Conservation (phyloP, 1,140 invertebrate genomes). For the Spodoptera frugiperda region DNA sequence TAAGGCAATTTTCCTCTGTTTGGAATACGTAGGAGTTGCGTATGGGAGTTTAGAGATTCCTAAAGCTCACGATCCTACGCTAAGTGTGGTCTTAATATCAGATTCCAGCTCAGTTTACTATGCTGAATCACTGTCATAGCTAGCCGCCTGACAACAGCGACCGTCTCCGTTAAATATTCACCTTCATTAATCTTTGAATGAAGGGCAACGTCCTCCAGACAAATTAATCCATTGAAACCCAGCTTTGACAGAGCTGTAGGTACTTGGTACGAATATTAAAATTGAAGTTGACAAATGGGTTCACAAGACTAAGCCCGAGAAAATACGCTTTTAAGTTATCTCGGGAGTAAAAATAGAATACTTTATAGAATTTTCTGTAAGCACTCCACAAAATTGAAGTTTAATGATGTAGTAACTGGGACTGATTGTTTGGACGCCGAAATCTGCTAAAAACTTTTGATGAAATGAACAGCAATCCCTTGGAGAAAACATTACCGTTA, state of each 20-base stretch:
- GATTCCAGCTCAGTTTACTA: not conserved
- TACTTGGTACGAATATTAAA: constrained; percentile 36
- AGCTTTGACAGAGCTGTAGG: constrained; percentile 19
- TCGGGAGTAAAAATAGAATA: constrained; percentile 4
- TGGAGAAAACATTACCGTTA: no score
- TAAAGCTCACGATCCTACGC: not conserved
- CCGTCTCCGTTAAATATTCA: constrained; percentile 23
- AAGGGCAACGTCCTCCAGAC: constrained; percentile 29
- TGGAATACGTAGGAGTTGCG: no score
- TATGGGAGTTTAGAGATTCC: not conserved
- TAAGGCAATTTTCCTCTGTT: no score
- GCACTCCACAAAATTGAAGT: constrained; percentile 5
- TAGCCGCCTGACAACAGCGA: constrained; percentile 18
- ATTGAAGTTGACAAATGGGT: constrained; percentile 34
- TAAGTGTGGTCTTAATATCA: not conserved
- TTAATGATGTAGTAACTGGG: constrained; percentile 9
- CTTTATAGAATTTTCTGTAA: not conserved
- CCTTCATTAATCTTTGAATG: constrained; percentile 39
- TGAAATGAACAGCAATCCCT: no score
- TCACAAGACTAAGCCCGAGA: constrained; percentile 23
- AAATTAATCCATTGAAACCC: constrained; percentile 31
- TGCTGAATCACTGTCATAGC: constrained; percentile 4
- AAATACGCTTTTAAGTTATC: constrained; percentile 24
- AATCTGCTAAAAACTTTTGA: no score
- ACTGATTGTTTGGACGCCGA: not conserved